Evolutionary conservation across 1,140 invertebrate genomes (phyloP).

Genomic region (Aphis craccivora): DNA sequence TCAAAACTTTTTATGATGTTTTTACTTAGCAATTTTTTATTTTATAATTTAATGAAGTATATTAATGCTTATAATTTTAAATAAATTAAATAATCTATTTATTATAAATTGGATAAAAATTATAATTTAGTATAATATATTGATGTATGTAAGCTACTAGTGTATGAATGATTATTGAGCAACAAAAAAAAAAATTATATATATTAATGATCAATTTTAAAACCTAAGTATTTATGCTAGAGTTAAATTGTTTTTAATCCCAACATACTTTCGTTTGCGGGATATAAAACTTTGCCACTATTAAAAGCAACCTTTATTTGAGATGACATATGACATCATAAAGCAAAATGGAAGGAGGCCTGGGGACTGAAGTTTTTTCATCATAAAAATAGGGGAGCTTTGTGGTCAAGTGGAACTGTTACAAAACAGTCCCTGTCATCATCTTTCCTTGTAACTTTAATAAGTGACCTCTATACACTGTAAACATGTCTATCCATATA

Average conservation of each 20-base stretch:
- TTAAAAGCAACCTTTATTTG: conserved; percentile 17
- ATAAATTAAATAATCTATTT: no score
- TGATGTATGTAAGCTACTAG: background rate
- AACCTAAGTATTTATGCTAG: background rate
- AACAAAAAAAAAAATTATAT: no score
- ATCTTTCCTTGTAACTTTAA: conserved; percentile 42
- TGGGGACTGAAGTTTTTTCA: conserved; percentile 4
- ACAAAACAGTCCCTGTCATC: conserved; percentile 29
- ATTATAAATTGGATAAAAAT: background rate
- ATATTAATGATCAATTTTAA: background rate
- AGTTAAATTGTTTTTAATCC: background rate
- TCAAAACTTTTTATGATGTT: no score
- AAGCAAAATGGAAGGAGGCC: background rate
- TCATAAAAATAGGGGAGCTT: conserved; percentile 38
- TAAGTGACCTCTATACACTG: conserved; percentile 26
- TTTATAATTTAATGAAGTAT: no score
- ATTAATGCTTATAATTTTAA: no score
- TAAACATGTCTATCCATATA: conserved; percentile 42
- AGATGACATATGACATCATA: background rate
- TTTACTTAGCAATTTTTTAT: no score
- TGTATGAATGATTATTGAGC: background rate
- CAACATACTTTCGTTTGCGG: background rate
- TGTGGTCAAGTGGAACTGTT: conserved; percentile 52
- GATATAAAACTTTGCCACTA: background rate
- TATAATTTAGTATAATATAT: background rate